Evolutionary conservation across 2,113 vertebrate species (phyloP), one percentile per base, ranked within the genome.

Genomic region (Gracilinanus agilis): DNA sequence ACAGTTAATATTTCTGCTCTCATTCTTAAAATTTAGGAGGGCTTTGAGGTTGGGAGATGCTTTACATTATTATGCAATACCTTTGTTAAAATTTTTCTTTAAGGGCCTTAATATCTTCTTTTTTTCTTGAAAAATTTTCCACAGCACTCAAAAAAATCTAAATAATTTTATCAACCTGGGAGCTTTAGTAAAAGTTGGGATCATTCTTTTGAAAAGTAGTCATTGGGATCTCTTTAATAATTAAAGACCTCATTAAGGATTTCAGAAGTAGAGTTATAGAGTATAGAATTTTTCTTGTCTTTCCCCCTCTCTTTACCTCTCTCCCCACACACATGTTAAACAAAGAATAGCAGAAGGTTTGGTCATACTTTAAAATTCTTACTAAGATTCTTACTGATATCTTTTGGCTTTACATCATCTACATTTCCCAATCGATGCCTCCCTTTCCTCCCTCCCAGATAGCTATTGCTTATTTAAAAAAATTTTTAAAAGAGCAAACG

Each of bases 181-280:
- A 96, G 88, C 90, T 6, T 16, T 21, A 23, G 44, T 55, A 88
- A 27, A 89, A 58, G 88, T 0, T 61, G 54, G n/a, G 40, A 55
- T 67, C n/a, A 19, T 3, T 88, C 91, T 44, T 55, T 89, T 93
- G 67, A 56, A 55, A 91, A 89, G 53, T 24, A 93, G 25, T 4
- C 91, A 88, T 10, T 90, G 12, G 44, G 9, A 88, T 44, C 49
- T 91, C 83, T 34, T 92, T 89, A 94, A 94, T 89, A 95, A 6
- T 95, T 54, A 55, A 94, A 92, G 67, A 93, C 89, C 9, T 49
- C 93, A 58, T 88, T 83, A 58, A 54, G 10, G 25, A 91, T 53
- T 92, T 91, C 16, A 58, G 40, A 49, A 91, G 88, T 90, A 56
- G 83, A 12, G 29, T 12, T 55, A 49, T 10, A 16, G 75, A 34